phyloP scores from a whole-genome alignment of 1,140 invertebrate genomes.

The Hetaerina americana region DNA sequence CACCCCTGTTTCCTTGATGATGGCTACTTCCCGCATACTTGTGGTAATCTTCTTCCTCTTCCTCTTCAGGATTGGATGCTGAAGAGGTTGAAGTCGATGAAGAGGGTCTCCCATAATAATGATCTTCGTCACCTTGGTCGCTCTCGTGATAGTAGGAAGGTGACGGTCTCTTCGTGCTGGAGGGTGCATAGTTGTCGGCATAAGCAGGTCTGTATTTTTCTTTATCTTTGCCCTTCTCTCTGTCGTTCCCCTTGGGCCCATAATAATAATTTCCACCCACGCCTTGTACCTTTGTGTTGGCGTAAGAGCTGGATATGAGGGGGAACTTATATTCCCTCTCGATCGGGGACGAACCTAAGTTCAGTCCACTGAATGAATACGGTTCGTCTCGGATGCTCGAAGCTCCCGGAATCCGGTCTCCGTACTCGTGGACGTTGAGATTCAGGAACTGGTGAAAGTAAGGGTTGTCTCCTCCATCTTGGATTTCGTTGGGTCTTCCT shows the following conservation, averaged over 20 bases:
- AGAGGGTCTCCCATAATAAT: not conserved
- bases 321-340: conserved; percentile 36
- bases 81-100: not conserved
- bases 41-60: not conserved
- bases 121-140: conserved; percentile 20
- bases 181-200: too few species aligned
- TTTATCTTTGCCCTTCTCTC: conserved; percentile 30
- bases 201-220: conserved; percentile 7
- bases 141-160: conserved; percentile 26
- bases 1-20: too few species aligned
- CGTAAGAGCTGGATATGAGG: conserved; percentile 54
- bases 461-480: not conserved
- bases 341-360: not conserved
- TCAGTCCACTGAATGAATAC: not conserved
- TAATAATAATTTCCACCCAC: conserved; percentile 4
- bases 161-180: conserved; percentile 21
- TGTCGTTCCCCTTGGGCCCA: conserved; percentile 4
- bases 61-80: not conserved
- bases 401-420: not conserved
- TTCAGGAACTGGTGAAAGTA: not conserved
- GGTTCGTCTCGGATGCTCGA: not conserved
- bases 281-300: conserved; percentile 56
- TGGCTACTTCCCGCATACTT: not conserved
- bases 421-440: not conserved
- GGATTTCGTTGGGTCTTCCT: not conserved